Conservation (phyloP, 2,888 invertebrate species). For the Lydus trimaculatus region DNA sequence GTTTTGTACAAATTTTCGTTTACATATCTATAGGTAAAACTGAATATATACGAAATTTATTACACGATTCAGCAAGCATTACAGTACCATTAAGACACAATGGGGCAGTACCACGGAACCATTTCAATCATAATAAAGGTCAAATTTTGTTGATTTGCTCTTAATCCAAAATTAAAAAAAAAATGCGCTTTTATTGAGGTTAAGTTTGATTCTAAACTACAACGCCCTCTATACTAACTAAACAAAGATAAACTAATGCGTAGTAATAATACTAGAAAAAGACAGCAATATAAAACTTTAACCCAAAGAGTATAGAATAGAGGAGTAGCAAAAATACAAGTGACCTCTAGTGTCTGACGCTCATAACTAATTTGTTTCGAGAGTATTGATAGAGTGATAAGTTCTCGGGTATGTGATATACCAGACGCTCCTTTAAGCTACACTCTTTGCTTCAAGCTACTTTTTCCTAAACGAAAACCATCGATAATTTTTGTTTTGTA, state of each 20-base stretch:
- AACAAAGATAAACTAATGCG: neutral
- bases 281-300: neutral
- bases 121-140: slow-evolving; percentile 59
- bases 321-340: too few relatives aligned
- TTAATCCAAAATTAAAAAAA: neutral
- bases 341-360: too few relatives aligned
- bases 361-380: too few relatives aligned
- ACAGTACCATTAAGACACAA: slow-evolving; percentile 56
- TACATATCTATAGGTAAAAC: slow-evolving; percentile 52
- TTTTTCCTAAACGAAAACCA: too few relatives aligned
- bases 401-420: too few relatives aligned
- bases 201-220: neutral
- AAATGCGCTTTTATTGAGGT: neutral
- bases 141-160: slow-evolving; percentile 14
- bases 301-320: too few relatives aligned
- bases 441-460: too few relatives aligned
- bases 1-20: neutral
- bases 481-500: neutral
- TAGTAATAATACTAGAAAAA: neutral
- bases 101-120: slow-evolving; percentile 56
- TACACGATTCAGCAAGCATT: slow-evolving; percentile 59
- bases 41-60: slow-evolving; percentile 58
- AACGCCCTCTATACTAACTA: neutral
- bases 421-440: too few relatives aligned
- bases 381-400: too few relatives aligned